Conservation (phyloP, 92 coral and sea anemone species). For the Paragorgia papillata region DNA sequence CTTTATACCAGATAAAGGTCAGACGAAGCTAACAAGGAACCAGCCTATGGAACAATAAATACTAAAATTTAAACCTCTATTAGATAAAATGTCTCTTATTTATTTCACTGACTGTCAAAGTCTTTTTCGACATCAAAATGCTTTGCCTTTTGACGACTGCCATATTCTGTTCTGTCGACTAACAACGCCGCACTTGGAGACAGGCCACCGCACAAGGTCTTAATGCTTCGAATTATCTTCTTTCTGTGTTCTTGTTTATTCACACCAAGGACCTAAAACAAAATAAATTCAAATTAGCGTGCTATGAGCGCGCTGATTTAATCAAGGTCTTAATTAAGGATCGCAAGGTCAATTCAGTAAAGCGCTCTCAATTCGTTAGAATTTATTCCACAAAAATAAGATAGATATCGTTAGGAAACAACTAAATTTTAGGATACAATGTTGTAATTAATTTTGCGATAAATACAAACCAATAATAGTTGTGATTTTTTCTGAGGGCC, state of each 20-base stretch:
- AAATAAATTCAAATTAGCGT: not conserved
- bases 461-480: too few relatives aligned
- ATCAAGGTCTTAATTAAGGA: too few relatives aligned
- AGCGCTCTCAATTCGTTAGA: too few relatives aligned
- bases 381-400: too few relatives aligned
- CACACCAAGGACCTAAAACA: conserved; percentile 78
- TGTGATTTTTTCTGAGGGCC: too few relatives aligned
- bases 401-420: too few relatives aligned
- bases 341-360: too few relatives aligned
- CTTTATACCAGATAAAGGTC: conserved; percentile 44
- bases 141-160: conserved; percentile 23
- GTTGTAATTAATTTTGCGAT: too few relatives aligned
- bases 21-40: conserved; percentile 29
- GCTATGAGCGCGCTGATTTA: too few relatives aligned
- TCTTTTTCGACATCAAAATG: conserved; percentile 29
- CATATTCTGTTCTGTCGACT: conserved; percentile 36
- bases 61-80: conserved; percentile 18
- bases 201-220: conserved; percentile 86
- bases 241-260: conserved; percentile 90
- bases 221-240: conserved; percentile 83
- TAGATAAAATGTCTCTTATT: conserved; percentile 1
- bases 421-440: too few relatives aligned
- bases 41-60: conserved; percentile 44
- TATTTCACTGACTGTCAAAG: conserved; percentile 40
- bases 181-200: conserved; percentile 72